Percentiles rank a stretch among this genome's conserved stretches.
These are phyloP conservation scores for Protonemura montana DNA, from an alignment of 2,888 invertebrate genomes.

Conservation along the genomic window DNA sequence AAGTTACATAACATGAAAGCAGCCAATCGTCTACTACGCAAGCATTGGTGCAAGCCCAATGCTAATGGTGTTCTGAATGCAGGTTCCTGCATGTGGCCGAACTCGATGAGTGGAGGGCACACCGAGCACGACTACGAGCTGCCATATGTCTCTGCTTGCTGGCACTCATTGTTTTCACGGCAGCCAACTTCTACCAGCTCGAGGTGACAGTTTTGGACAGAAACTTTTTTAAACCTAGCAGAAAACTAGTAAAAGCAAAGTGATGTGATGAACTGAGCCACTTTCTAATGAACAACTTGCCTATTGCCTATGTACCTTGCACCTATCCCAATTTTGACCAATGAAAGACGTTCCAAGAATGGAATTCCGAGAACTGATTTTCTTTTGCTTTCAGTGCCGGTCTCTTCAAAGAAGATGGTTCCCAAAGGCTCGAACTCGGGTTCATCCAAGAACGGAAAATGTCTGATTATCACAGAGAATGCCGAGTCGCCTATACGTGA, in stretches of 20 bases:
- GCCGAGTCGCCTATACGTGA: too few relatives aligned
- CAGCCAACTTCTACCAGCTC: constrained; percentile 52
- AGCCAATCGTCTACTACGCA: too few relatives aligned
- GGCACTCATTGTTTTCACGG: constrained; percentile 52
- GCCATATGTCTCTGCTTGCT: constrained; percentile 52
- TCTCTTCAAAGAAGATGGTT: not conserved
- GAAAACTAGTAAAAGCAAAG: constrained; percentile 17
- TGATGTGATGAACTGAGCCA: too few relatives aligned
- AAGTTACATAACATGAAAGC: too few relatives aligned
- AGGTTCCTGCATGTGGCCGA: constrained; percentile 66
- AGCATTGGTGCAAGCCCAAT: too few relatives aligned
- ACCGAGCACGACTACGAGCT: constrained; percentile 52
- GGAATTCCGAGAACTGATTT: not conserved
- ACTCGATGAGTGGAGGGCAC: constrained; percentile 64
- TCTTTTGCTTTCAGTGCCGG: not conserved
- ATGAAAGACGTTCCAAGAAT: too few relatives aligned
- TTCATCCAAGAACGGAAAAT: not conserved
- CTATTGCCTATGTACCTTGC: too few relatives aligned
- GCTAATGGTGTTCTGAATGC: not conserved
- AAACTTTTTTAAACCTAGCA: too few relatives aligned
- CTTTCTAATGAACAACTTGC: too few relatives aligned
- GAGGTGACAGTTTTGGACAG: too few relatives aligned
- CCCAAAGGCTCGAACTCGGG: not conserved
- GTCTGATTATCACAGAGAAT: not conserved
- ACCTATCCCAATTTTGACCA: too few relatives aligned